Conservation (phyloP, 1,140 invertebrate species). For the Listronotus bonariensis region DNA sequence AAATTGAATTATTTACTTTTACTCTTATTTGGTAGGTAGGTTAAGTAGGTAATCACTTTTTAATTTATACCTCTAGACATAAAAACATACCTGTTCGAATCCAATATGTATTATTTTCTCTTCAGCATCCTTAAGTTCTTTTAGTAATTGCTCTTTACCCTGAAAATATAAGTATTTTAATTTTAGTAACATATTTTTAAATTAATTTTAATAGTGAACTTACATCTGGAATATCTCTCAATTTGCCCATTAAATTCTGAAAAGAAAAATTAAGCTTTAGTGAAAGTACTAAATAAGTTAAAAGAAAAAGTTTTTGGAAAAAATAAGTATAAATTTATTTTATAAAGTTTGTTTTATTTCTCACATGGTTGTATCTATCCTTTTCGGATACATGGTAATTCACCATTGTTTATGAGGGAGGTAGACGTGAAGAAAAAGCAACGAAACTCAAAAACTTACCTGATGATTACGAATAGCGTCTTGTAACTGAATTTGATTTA, state of each 20-base stretch:
- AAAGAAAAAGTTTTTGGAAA: not conserved
- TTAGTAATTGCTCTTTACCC: conserved; percentile 53
- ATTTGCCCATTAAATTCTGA: conserved; percentile 62
- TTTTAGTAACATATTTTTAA: conserved; percentile 3
- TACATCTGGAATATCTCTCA: conserved; percentile 65
- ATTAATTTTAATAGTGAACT: conserved; percentile 49
- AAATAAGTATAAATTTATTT: conserved; percentile 17
- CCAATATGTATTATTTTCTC: conserved; percentile 61
- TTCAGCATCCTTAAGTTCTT: conserved; percentile 61
- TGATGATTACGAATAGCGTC: conserved; percentile 70
- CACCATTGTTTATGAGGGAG: too few relatives aligned
- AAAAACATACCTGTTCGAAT: conserved; percentile 59
- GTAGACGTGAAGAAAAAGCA: conserved; percentile 41
- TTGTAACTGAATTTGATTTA: conserved; percentile 67
- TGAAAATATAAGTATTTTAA: conserved; percentile 22
- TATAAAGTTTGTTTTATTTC: conserved; percentile 9
- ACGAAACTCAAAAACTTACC: conserved; percentile 58
- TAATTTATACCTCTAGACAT: conserved; percentile 23
- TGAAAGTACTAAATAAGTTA: not conserved
- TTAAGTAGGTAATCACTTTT: conserved; percentile 18
- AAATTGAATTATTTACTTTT: not conserved
- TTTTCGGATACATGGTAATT: not conserved
- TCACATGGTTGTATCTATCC: not conserved
- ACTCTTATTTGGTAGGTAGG: conserved; percentile 6
- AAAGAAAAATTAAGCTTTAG: conserved; percentile 46